phyloP scores from a whole-genome alignment of 2,797 vertebrate species.

The Neomorphus geoffroyi region DNA sequence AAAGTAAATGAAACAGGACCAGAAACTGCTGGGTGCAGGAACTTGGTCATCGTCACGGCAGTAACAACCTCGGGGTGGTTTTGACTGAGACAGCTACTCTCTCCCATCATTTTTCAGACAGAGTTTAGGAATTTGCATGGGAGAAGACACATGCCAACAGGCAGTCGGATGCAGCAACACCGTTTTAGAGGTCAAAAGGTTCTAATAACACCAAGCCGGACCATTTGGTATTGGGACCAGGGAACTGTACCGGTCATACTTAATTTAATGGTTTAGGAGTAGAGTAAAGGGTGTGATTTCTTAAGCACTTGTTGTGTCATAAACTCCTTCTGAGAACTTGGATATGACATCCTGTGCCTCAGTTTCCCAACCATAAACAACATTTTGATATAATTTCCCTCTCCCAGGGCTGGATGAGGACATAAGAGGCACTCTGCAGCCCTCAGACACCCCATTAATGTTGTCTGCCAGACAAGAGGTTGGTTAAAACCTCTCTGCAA shows the following conservation, averaged over 20 bases:
- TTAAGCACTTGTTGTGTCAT: background rate
- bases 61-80: background rate
- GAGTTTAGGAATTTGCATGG: background rate
- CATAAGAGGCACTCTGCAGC: background rate
- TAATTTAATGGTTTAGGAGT: background rate
- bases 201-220: background rate
- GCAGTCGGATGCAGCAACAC: background rate
- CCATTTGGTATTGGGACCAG: background rate
- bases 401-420: background rate
- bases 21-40: background rate
- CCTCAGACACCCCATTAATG: background rate
- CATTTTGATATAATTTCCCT: accelerated
- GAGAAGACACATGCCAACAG: too few relatives aligned
- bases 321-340: background rate
- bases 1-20: background rate
- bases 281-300: background rate
- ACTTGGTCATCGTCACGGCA: accelerated
- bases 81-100: background rate
- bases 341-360: accelerated
- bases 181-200: background rate
- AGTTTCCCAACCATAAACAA: background rate
- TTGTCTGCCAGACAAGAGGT: background rate
- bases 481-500: background rate
- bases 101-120: background rate
- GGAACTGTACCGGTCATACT: background rate